phyloP scores from a whole-genome alignment of 2,888 invertebrate genomes.

The Aphodius sticticus region DNA sequence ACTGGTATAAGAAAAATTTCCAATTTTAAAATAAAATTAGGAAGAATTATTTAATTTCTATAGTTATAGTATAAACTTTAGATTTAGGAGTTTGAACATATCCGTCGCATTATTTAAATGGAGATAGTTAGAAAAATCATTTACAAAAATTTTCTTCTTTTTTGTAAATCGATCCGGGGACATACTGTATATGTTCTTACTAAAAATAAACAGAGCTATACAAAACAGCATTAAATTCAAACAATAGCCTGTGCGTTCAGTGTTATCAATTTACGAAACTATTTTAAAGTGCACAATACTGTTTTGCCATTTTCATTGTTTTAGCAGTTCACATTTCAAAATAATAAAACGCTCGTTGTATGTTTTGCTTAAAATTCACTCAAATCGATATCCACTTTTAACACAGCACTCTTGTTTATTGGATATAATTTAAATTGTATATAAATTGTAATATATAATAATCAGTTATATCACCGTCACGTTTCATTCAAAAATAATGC shows the following conservation, averaged over 20 bases:
- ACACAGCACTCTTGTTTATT: neutral
- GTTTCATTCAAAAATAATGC: neutral
- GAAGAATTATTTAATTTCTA: no score
- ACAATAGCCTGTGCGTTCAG: neutral
- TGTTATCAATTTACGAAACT: neutral
- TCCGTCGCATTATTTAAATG: no score
- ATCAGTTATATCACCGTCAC: neutral
- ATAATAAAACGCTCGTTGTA: neutral
- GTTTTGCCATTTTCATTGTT: neutral
- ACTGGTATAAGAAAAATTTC: no score
- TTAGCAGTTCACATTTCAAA: neutral
- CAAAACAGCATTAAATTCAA: neutral
- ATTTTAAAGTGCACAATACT: neutral
- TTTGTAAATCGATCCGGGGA: no score
- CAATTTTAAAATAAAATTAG: no score
- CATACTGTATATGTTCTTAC: neutral
- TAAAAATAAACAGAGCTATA: neutral
- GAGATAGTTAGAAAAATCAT: no score
- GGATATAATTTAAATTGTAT: no score
- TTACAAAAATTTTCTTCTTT: no score
- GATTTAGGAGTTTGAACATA: no score
- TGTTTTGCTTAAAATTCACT: neutral
- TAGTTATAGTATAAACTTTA: no score
- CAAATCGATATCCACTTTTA: neutral
- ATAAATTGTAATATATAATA: neutral